These are phyloP conservation scores for Coilia nasus DNA, from an alignment of 2,797 vertebrate genomes.

Conservation along the genomic window DNA sequence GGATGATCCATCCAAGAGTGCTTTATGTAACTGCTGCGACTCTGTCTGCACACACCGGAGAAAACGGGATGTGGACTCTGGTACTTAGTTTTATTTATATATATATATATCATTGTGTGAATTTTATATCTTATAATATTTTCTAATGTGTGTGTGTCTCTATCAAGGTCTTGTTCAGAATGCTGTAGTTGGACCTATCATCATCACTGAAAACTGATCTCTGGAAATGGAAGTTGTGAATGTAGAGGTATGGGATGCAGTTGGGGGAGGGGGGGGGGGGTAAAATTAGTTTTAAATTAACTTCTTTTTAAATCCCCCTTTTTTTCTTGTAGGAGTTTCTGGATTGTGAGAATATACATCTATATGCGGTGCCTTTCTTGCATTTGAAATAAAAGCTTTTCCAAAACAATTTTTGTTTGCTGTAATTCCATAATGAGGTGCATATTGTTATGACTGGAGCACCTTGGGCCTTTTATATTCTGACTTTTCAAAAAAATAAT, in stretches of 20 bases:
- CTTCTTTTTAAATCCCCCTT: neutral
- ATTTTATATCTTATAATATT: neutral
- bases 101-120: neutral
- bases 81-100: slow-evolving; percentile 46
- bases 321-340: neutral
- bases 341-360: neutral
- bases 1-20: slow-evolving; percentile 63
- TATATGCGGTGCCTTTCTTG: neutral
- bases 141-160: neutral
- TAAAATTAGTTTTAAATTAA: too few relatives aligned
- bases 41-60: slow-evolving; percentile 54
- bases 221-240: neutral
- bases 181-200: neutral
- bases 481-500: too few relatives aligned
- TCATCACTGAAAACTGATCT: neutral
- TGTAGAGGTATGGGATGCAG: neutral
- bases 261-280: too few relatives aligned
- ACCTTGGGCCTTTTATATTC: too few relatives aligned
- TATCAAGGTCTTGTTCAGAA: neutral
- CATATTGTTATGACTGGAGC: too few relatives aligned
- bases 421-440: too few relatives aligned
- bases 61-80: slow-evolving; percentile 48
- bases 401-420: neutral
- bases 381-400: neutral
- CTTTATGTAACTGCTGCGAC: slow-evolving; percentile 77